Evolutionary conservation across 1,140 invertebrate genomes (phyloP), one percentile per base, ranked within the genome.

Genomic region (Drosophila sechellia): DNA sequence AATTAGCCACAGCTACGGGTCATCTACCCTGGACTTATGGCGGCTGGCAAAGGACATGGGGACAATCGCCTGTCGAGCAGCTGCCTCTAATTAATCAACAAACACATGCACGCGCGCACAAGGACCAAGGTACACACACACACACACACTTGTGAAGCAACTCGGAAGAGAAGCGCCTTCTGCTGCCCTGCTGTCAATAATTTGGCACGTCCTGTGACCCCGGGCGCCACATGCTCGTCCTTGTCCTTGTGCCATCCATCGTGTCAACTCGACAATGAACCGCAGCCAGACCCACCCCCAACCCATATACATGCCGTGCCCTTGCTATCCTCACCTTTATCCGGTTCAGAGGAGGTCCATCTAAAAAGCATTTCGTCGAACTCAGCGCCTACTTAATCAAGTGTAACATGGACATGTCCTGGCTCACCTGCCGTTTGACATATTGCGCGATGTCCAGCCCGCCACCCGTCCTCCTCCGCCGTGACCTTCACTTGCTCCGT

Each of bases 371-470:
- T 87, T 87, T 87, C 83, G 84, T 89, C 79, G 83, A 83, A 83
- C 79, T 87, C 83, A 70, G 79, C 83, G 84, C 76, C 84, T 89
- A 87, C 83, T 83, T 89, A 87, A 87, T 87, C 83, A 87, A 87
- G 75, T 83, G 81, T 72, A 86, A 83, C 81, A 83, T 83, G 79
- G 76, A 81, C 81, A 87, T 61, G 79, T 78, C 61, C 65, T 64
- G 54, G 69, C 83, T 59, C 69, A 86, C 83, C 75, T 86, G 75
- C 54, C 59, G 55, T 27, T 69, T 83, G 81, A 83, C 81, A 86
- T 66, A 81, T 86, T 77, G 73, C 45, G 50, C 35, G 58, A 27
- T 22, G 65, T 34, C 54, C 25, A 17, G 20, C 13, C 37, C 25
- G 11, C 15, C 25, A 10, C n/a, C 35, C 58, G 15, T 55, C 46